phyloP scores from a whole-genome alignment of 2,113 vertebrate genomes.

The Caranx ignobilis region DNA sequence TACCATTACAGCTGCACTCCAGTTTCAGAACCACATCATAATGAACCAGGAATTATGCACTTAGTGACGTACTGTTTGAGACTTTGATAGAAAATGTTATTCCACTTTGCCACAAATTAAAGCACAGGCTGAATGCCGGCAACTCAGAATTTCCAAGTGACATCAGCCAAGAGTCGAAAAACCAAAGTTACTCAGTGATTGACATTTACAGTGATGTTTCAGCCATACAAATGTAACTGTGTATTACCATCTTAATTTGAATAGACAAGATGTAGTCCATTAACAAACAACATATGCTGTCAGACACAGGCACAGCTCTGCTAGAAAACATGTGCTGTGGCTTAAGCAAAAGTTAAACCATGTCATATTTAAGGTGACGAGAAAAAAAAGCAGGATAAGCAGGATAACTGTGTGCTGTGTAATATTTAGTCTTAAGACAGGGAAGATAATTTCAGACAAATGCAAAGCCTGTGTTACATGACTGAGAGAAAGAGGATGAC shows the following conservation, averaged over 20 bases:
- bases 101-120: not conserved
- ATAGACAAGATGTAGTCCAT: not conserved
- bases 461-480: not conserved
- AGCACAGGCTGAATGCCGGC: not conserved
- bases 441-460: constrained; percentile 7
- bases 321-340: not conserved
- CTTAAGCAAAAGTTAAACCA: not conserved
- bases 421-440: not conserved
- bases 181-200: too few relatives aligned
- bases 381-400: not conserved
- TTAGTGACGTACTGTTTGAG: not conserved
- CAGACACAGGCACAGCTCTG: not conserved
- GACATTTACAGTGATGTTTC: not conserved
- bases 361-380: not conserved
- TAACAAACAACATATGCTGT: not conserved
- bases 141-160: too few relatives aligned
- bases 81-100: not conserved
- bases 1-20: constrained; percentile 24
- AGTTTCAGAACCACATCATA: not conserved
- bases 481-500: too few relatives aligned
- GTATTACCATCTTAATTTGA: not conserved
- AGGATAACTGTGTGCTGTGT: not conserved
- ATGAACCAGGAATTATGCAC: not conserved
- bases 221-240: not conserved
- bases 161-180: too few relatives aligned